Evolutionary conservation across 1,140 invertebrate genomes (phyloP).

Genomic region (Pomacea maculata): DNA sequence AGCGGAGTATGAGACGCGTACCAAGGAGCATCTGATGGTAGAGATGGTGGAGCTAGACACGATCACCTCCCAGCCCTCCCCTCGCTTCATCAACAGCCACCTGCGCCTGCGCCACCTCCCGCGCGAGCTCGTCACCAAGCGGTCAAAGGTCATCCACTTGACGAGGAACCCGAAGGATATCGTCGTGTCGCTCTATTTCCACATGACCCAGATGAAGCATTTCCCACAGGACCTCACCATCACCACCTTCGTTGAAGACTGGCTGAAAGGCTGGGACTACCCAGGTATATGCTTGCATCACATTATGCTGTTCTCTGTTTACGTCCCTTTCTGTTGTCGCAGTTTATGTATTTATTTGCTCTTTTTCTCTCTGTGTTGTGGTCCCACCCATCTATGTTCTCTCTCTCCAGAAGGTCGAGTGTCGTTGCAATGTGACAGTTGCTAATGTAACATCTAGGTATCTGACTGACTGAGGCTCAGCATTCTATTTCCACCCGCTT

Average conservation of each 20-base stretch:
- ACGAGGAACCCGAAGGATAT: slow-evolving; percentile 15
- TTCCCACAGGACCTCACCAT: neutral
- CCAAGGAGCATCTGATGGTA: slow-evolving; percentile 8
- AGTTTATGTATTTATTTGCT: neutral
- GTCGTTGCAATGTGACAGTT: too few relatives aligned
- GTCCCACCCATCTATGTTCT: neutral
- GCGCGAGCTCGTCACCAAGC: neutral
- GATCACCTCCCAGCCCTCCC: neutral
- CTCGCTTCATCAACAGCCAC: slow-evolving; percentile 3
- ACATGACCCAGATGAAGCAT: neutral
- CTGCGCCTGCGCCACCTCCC: slow-evolving; percentile 1
- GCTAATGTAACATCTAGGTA: too few relatives aligned
- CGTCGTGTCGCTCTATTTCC: slow-evolving; percentile 15
- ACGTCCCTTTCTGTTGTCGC: neutral
- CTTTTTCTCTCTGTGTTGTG: neutral
- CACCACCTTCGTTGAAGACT: neutral
- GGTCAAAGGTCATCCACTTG: slow-evolving; percentile 7
- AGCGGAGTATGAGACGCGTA: slow-evolving; percentile 1
- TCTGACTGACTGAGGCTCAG: too few relatives aligned
- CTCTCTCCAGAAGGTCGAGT: too few relatives aligned
- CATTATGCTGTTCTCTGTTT: neutral
- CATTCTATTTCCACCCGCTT: too few relatives aligned
- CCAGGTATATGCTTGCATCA: neutral
- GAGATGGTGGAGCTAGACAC: neutral
- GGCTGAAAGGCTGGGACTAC: neutral